Evolutionary conservation across 2,113 vertebrate species (phyloP).

Genomic region (Bambusicola thoracicus): DNA sequence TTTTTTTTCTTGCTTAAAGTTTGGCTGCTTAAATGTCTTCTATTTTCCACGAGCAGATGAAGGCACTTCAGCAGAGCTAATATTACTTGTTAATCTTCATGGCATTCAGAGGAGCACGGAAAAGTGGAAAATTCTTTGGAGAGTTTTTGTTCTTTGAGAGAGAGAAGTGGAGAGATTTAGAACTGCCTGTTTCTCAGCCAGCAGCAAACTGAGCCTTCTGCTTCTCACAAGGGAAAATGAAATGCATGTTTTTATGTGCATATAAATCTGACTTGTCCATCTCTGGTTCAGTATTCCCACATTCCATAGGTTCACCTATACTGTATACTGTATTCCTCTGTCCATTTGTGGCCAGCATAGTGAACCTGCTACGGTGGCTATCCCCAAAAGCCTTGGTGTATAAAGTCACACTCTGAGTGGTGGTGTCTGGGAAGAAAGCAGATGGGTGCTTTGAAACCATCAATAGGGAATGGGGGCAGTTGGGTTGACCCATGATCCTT

Average conservation of each 20-base stretch:
- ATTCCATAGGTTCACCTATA: no score
- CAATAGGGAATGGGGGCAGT: accelerated
- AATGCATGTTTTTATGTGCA: not conserved
- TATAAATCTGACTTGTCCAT: no score
- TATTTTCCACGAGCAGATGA: not conserved
- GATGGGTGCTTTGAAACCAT: not conserved
- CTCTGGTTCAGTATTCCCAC: no score
- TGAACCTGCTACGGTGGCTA: not conserved
- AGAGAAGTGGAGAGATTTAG: not conserved
- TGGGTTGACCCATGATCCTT: not conserved
- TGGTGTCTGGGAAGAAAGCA: not conserved
- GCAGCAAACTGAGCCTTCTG: not conserved
- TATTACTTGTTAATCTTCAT: not conserved
- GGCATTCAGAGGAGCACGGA: not conserved
- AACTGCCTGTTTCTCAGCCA: not conserved
- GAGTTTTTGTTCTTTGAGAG: slow-evolving; percentile 27
- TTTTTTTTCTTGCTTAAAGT: not conserved
- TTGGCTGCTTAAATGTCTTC: not conserved
- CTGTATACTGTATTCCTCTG: no score
- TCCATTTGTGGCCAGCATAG: accelerated
- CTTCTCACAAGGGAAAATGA: not conserved
- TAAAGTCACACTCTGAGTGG: not conserved
- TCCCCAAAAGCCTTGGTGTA: no score
- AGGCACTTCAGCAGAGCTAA: not conserved
- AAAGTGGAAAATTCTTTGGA: slow-evolving; percentile 12